Evolutionary conservation across 1,140 invertebrate genomes (phyloP).

Genomic region (Bicyclus anynana): DNA sequence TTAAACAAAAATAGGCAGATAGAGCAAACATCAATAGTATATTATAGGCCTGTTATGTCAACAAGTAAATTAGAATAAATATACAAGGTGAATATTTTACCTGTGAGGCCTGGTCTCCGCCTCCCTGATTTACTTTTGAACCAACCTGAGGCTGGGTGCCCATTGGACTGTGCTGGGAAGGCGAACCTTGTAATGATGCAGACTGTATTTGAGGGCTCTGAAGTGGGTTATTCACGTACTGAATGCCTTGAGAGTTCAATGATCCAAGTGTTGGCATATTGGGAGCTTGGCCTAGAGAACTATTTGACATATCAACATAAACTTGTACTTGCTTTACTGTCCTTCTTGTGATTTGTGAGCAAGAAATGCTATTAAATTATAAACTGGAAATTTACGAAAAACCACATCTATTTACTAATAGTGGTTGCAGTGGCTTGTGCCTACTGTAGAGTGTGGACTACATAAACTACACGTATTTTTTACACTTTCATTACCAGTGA

Average conservation of each 20-base stretch:
- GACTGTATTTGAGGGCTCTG: conserved; percentile 66
- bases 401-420: no score
- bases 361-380: no score
- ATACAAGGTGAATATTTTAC: conserved; percentile 36
- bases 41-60: no score
- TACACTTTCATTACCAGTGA: no score
- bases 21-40: no score
- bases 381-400: no score
- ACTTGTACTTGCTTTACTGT: background rate
- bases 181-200: conserved; percentile 69
- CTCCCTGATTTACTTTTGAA: conserved; percentile 44
- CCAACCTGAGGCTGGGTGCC: conserved; percentile 52
- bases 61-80: background rate
- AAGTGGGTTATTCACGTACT: conserved; percentile 61
- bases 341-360: background rate
- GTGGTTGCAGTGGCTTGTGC: no score
- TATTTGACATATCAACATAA: conserved; percentile 36
- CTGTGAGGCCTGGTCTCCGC: conserved; percentile 54
- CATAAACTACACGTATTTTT: no score
- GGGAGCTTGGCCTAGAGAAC: conserved; percentile 35
- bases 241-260: conserved; percentile 45
- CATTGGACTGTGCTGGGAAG: conserved; percentile 78
- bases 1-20: background rate
- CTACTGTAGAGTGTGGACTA: no score
- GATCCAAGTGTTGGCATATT: conserved; percentile 61